Conservation (phyloP, 1,140 invertebrate species). For the Andricus grossulariae region DNA sequence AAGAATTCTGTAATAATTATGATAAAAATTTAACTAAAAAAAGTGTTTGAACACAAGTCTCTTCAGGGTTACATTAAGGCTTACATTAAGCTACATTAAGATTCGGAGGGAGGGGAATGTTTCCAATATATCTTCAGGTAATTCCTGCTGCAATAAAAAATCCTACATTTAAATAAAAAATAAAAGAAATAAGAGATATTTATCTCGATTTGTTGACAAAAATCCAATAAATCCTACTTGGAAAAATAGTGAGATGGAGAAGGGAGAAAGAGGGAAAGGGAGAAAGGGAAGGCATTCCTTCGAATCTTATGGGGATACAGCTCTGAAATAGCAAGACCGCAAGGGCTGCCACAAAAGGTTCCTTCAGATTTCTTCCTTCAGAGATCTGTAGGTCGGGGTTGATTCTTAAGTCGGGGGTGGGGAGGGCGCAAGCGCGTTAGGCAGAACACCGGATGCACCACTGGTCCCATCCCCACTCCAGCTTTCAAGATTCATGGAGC, state of each 20-base stretch:
- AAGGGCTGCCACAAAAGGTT: constrained; percentile 54
- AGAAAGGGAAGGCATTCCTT: background rate
- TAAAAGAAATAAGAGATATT: background rate
- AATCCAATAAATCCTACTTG: background rate
- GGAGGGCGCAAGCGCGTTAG: constrained; percentile 63
- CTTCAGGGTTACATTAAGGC: too few relatives aligned
- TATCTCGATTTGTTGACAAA: background rate
- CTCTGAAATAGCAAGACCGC: constrained; percentile 24
- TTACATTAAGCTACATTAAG: too few relatives aligned
- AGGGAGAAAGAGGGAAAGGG: background rate
- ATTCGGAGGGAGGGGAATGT: too few relatives aligned
- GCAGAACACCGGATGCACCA: constrained; percentile 41
- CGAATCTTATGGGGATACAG: constrained; percentile 22
- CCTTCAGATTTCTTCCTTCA: constrained; percentile 48
- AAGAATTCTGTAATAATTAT: too few relatives aligned
- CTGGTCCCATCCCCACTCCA: constrained; percentile 51
- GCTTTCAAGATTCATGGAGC: constrained; percentile 41
- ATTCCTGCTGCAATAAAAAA: background rate
- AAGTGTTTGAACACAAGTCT: too few relatives aligned
- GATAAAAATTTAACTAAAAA: too few relatives aligned
- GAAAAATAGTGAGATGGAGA: background rate
- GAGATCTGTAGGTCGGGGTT: constrained; percentile 58
- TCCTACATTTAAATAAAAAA: background rate
- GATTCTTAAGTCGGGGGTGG: constrained; percentile 64
- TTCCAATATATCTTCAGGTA: too few relatives aligned